Percentiles rank a stretch among this genome's conserved stretches.
These are phyloP conservation scores for Melanocharis versteri DNA, from an alignment of 2,113 vertebrate genomes.

Conservation along the genomic window DNA sequence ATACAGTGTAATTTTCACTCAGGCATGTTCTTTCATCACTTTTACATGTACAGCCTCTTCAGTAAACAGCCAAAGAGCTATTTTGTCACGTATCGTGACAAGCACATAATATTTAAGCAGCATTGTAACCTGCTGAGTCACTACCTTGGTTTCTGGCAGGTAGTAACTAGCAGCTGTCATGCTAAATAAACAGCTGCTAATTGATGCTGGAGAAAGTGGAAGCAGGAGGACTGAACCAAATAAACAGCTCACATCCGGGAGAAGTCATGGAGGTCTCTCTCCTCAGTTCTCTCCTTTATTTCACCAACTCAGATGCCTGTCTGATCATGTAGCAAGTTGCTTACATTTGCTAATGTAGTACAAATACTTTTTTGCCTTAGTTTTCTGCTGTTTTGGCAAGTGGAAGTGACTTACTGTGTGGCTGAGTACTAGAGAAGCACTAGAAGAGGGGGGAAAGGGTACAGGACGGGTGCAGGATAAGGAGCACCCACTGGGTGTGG, in stretches of 20 bases:
- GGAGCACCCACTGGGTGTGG: accelerated
- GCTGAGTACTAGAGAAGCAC: background rate
- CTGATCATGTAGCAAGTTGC: background rate
- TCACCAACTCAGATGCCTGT: background rate
- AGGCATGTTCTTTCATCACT: background rate
- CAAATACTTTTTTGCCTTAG: background rate
- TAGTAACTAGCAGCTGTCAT: background rate
- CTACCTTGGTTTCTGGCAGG: background rate
- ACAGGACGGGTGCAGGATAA: background rate
- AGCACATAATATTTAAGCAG: accelerated
- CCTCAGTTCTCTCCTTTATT: background rate
- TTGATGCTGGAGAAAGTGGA: background rate
- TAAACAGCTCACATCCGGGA: background rate
- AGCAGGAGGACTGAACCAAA: background rate
- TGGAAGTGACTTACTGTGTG: background rate
- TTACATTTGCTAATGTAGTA: background rate
- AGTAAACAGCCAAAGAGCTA: background rate
- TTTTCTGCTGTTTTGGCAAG: background rate
- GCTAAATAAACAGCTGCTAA: background rate
- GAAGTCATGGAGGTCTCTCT: background rate
- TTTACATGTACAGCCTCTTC: accelerated
- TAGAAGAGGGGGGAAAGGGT: background rate
- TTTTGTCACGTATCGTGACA: accelerated
- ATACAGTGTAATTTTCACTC: background rate
- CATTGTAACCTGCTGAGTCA: background rate